Percentiles rank a stretch among this genome's conserved stretches.
These are phyloP conservation scores for Polymixis lichenea DNA, from an alignment of 2,888 invertebrate species.

Conservation along the genomic window DNA sequence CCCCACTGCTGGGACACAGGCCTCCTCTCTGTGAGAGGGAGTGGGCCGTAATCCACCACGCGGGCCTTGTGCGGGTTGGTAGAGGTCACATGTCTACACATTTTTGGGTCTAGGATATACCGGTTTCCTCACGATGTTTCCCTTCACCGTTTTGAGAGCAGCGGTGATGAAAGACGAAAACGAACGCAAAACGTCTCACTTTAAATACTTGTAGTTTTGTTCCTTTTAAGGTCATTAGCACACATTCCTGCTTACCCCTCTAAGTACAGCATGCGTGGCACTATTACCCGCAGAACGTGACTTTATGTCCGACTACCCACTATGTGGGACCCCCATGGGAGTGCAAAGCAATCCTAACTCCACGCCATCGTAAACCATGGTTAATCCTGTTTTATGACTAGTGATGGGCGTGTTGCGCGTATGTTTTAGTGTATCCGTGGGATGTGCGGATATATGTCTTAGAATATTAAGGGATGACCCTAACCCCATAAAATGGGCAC, in stretches of 20 bases:
- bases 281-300: not conserved
- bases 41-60: too few species aligned
- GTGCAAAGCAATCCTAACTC: slow-evolving; percentile 30
- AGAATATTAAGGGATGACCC: not conserved
- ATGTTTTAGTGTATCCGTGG: slow-evolving; percentile 1
- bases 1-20: too few species aligned
- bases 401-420: slow-evolving; percentile 24
- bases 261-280: not conserved
- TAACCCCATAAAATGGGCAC: too few species aligned
- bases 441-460: not conserved
- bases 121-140: too few species aligned
- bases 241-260: not conserved
- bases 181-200: too few species aligned
- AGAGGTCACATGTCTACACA: too few species aligned
- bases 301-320: not conserved
- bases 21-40: too few species aligned
- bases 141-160: too few species aligned
- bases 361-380: slow-evolving; percentile 52
- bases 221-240: not conserved
- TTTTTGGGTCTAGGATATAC: too few species aligned
- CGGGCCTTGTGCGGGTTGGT: too few species aligned
- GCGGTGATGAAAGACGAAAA: too few species aligned
- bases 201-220: too few species aligned
- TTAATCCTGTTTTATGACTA: slow-evolving; percentile 58
- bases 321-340: slow-evolving; percentile 36